Percentiles rank a stretch among this genome's conserved stretches.
phyloP scores from a whole-genome alignment of 1,140 invertebrate species.

The Euura lappo region DNA sequence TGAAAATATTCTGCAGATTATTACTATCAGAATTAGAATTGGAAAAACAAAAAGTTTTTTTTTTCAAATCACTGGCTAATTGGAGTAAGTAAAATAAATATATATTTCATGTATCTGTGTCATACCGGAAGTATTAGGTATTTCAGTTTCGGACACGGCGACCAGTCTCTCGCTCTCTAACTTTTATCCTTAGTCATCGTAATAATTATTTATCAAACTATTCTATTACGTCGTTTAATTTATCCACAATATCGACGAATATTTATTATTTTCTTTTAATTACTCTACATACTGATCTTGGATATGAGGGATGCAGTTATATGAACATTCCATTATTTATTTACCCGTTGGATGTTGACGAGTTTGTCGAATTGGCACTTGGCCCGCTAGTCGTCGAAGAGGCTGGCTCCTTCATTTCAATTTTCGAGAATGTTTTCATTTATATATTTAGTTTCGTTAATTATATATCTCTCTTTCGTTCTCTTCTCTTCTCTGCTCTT shows the following conservation, averaged over 20 bases:
- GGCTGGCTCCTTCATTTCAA: constrained; percentile 1
- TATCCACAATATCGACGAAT: neutral
- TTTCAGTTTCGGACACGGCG: neutral
- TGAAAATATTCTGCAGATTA: neutral
- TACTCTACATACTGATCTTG: neutral
- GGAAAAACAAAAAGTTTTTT: no score
- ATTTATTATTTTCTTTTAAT: neutral
- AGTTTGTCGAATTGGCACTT: constrained; percentile 7
- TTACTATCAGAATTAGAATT: neutral
- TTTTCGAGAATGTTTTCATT: neutral
- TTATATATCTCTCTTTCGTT: neutral
- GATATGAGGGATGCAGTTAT: neutral
- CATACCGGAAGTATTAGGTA: no score
- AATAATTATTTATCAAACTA: neutral
- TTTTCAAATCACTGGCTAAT: no score
- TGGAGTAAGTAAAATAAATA: no score
- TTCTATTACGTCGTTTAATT: neutral
- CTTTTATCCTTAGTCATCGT: no score
- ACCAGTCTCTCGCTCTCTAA: neutral
- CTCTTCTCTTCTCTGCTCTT: neutral
- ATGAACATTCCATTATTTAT: neutral
- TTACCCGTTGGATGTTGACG: constrained; percentile 3
- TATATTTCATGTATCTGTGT: no score
- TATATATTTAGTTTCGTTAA: neutral
- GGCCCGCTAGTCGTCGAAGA: neutral